Percentiles rank a stretch among this genome's conserved stretches.
These are phyloP conservation scores for Apaloderma vittatum DNA, from an alignment of 2,113 vertebrate species.

Conservation along the genomic window DNA sequence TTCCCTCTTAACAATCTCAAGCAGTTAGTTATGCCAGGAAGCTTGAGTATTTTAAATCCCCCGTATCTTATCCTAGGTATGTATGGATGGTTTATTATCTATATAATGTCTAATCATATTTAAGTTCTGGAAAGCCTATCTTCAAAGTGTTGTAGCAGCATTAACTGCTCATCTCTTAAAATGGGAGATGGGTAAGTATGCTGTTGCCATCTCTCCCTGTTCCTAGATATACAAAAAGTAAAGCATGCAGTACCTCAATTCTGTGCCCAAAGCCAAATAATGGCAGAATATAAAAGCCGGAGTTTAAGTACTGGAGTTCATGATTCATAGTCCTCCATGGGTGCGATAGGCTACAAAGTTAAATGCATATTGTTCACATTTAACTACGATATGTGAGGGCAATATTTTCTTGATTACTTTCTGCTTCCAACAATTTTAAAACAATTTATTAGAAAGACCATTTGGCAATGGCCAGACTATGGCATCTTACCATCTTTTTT, in stretches of 20 bases:
- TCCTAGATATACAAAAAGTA: conserved; percentile 31
- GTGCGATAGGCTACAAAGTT: neutral
- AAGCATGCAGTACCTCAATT: neutral
- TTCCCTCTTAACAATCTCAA: neutral
- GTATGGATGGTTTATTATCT: conserved; percentile 45
- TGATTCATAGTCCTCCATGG: neutral
- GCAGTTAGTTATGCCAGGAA: conserved; percentile 3
- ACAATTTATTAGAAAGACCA: neutral
- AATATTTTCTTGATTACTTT: neutral
- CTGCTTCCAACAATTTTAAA: neutral
- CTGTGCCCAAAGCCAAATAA: neutral
- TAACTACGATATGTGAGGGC: neutral
- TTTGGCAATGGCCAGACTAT: neutral
- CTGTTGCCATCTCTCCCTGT: neutral
- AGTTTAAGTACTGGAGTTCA: neutral
- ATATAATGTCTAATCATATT: conserved; percentile 9
- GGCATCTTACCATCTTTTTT: neutral
- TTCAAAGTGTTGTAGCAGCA: conserved; percentile 18
- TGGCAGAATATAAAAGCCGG: neutral
- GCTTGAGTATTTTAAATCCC: conserved; percentile 29
- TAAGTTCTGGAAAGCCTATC: conserved; percentile 32
- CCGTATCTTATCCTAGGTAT: conserved; percentile 39
- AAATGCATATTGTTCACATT: neutral
- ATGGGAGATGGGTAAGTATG: neutral
- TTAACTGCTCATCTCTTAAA: conserved; percentile 38